A percentile compares a stretch with the other conserved stretches of the same genome.
Evolutionary conservation across 2,797 vertebrate species (phyloP).

Genomic region (Gallinago stenura): DNA sequence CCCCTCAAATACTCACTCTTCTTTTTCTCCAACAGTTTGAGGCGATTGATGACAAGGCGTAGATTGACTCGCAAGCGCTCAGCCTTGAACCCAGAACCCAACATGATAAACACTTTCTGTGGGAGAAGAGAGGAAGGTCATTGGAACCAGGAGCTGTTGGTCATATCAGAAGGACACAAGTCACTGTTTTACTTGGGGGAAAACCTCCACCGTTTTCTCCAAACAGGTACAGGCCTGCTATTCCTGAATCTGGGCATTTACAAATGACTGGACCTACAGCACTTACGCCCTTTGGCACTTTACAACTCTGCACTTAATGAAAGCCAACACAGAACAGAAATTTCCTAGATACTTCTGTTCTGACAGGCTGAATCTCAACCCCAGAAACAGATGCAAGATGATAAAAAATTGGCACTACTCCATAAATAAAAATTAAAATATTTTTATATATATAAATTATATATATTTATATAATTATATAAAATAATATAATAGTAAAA

Average conservation of each 20-base stretch:
- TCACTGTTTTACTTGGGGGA: not conserved
- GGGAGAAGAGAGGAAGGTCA: not conserved
- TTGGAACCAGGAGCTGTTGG: not conserved
- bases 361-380: not conserved
- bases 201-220: not conserved
- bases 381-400: not conserved
- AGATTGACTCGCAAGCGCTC: conserved; percentile 96
- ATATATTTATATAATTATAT: too few relatives aligned
- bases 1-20: conserved; percentile 89
- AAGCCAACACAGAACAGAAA: not conserved
- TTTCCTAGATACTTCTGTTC: not conserved
- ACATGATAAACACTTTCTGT: conserved; percentile 80
- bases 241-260: not conserved
- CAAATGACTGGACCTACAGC: not conserved
- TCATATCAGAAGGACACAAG: not conserved
- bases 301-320: not conserved
- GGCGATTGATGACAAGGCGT: conserved; percentile 94
- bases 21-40: conserved; percentile 97
- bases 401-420: not conserved
- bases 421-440: not conserved
- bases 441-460: too few relatives aligned
- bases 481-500: too few relatives aligned
- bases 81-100: conserved; percentile 93
- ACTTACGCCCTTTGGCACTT: not conserved
- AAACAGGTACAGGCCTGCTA: not conserved